Evolutionary conservation across 2,113 vertebrate species (phyloP), one percentile per base, ranked within the genome.

Genomic region (Tragulus kanchil): DNA sequence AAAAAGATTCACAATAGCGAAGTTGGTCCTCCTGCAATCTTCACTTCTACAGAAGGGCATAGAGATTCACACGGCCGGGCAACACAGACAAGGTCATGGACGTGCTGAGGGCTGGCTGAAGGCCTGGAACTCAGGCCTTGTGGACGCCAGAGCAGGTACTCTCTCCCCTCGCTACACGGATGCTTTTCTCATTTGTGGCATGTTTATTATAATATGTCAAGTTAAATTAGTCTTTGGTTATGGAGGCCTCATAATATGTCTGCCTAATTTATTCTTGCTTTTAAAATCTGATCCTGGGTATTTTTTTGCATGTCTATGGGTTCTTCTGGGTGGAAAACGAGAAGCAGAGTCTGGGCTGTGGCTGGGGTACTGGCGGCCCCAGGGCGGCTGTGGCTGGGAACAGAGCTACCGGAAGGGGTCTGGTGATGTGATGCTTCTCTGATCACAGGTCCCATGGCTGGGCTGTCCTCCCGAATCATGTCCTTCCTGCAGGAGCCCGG

Each of bases 201-300:
- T 93, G 67, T 87, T 95, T 94, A 81, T 97, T 97, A 88, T 87
- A 75, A 25, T 3, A 14, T 90, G 90, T 96, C 90, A 92, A 65
- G 52, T 95, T 90, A 84, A 82, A 56, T 96, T 88, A 94, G 85
- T 71, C 26, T 89, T 85, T 1, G 0, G 62, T 56, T 85, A 65
- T 16, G 52, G 92, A 92, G n/a, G 19, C 56, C 81, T 89, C 77
- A 73, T 65, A 75, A 28, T 45, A 91, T 19, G 67, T 86, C 90
- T 86, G 83, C 56, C 26, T 95, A 50, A 81, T 94, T 97, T 93
- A 97, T 93, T 79, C 79, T 81, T 94, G 85, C 83, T 87, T 96
- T 97, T 85, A 95, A 95, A 95, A 86, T 54, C 59, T 92, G 93
- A 90, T 85, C 86, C 92, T 13, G 28, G 36, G 61, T 42, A 52